A percentile compares a stretch with the other conserved stretches of the same genome.
These are phyloP conservation scores for Triplophysa dalaica DNA, from an alignment of 2,113 vertebrate genomes.

Conservation along the genomic window DNA sequence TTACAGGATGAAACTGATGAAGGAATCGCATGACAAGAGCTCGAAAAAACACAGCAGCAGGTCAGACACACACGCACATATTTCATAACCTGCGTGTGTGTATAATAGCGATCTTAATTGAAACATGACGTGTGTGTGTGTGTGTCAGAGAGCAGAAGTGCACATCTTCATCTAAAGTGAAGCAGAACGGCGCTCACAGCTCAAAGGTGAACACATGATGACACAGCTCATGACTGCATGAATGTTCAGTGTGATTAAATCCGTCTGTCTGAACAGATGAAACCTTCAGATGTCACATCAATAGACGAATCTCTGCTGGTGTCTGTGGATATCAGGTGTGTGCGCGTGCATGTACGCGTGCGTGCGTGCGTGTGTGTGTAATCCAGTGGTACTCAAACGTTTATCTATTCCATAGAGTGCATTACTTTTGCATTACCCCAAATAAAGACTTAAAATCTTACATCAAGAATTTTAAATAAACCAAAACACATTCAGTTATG, in stretches of 20 bases:
- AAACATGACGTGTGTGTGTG: not conserved
- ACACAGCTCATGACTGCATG: not conserved
- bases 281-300: slow-evolving; percentile 13
- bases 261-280: not conserved
- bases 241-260: not conserved
- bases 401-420: no score
- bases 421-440: no score
- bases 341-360: no score
- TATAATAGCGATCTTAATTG: not conserved
- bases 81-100: not conserved
- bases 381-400: no score
- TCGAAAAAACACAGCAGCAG: not conserved
- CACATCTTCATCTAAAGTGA: not conserved
- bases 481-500: no score
- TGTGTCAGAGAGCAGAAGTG: slow-evolving; percentile 21
- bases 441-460: no score
- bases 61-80: not conserved
- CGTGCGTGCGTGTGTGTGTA: no score
- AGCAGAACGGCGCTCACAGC: not conserved
- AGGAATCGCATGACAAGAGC: not conserved
- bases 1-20: slow-evolving; percentile 38
- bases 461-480: no score
- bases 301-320: slow-evolving; percentile 45
- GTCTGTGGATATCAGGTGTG: slow-evolving; percentile 51
- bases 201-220: slow-evolving; percentile 10